phyloP scores from a whole-genome alignment of 2,888 invertebrate genomes.

The Hyposoter dolosus region DNA sequence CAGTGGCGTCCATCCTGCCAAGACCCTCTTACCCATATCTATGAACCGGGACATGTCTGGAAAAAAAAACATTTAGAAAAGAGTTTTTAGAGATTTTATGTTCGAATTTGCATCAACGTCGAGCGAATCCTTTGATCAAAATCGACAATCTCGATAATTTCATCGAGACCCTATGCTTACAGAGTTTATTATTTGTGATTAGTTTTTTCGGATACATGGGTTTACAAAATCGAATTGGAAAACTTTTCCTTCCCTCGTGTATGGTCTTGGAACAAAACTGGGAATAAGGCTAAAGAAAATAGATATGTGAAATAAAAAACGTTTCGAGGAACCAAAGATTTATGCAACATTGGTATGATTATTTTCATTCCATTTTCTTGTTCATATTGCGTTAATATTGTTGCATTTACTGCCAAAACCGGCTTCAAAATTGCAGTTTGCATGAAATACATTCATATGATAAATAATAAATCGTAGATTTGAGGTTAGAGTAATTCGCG shows the following conservation, averaged over 20 bases:
- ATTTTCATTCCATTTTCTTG: too few species aligned
- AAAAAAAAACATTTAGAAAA: not conserved
- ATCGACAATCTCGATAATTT: not conserved
- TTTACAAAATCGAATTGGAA: not conserved
- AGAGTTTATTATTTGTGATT: not conserved
- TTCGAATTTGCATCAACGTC: not conserved
- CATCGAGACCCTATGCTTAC: not conserved
- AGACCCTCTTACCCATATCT: slow-evolving; percentile 64
- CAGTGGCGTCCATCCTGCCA: slow-evolving; percentile 81
- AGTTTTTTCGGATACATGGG: not conserved
- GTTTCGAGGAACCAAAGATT: not conserved
- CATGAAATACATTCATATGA: not conserved
- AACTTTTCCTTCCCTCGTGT: too few species aligned
- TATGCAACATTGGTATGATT: too few species aligned
- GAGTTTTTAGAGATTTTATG: not conserved
- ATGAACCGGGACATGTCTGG: slow-evolving; percentile 76
- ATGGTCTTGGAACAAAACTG: not conserved
- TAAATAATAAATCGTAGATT: not conserved
- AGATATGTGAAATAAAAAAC: not conserved
- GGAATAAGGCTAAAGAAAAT: not conserved
- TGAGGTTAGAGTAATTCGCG: not conserved
- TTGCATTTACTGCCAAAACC: not conserved
- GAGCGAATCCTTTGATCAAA: not conserved
- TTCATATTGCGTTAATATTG: too few species aligned
- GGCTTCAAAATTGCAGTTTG: not conserved